Conservation (phyloP, 2,113 vertebrate genomes). For the Hepsetus odoe region DNA sequence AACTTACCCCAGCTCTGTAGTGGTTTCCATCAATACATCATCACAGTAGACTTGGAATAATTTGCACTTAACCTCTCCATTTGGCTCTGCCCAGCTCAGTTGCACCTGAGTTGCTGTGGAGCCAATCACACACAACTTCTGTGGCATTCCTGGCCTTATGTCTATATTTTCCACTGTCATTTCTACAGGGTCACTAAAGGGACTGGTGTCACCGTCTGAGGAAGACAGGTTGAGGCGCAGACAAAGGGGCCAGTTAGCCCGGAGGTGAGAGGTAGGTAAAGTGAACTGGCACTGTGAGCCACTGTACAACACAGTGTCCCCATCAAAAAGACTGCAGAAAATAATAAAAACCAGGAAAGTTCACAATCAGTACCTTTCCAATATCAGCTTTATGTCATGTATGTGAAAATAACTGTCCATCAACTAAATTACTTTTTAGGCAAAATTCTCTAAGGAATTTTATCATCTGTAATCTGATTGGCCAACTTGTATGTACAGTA, state of each 20-base stretch:
- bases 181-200: slow-evolving; percentile 53
- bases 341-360: background rate
- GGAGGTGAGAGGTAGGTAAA: slow-evolving; percentile 41
- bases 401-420: no score
- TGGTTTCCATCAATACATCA: slow-evolving; percentile 51
- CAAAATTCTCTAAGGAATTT: no score
- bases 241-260: slow-evolving; percentile 8
- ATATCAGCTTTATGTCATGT: background rate
- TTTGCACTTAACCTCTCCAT: slow-evolving; percentile 24
- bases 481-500: no score
- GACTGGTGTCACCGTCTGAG: slow-evolving; percentile 57
- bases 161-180: slow-evolving; percentile 33
- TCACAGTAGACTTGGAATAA: slow-evolving; percentile 55
- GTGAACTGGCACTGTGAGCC: slow-evolving; percentile 53
- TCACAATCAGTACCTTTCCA: background rate
- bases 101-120: slow-evolving; percentile 59
- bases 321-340: slow-evolving; percentile 56
- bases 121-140: slow-evolving; percentile 53
- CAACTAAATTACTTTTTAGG: no score
- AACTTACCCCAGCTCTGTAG: slow-evolving; percentile 46
- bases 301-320: slow-evolving; percentile 52
- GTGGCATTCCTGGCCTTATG: slow-evolving; percentile 42
- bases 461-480: no score
- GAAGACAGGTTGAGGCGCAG: slow-evolving; percentile 57
- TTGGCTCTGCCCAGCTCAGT: slow-evolving; percentile 59